phyloP scores from a whole-genome alignment of 2,888 invertebrate species.

The Yponomeuta plumbellus region DNA sequence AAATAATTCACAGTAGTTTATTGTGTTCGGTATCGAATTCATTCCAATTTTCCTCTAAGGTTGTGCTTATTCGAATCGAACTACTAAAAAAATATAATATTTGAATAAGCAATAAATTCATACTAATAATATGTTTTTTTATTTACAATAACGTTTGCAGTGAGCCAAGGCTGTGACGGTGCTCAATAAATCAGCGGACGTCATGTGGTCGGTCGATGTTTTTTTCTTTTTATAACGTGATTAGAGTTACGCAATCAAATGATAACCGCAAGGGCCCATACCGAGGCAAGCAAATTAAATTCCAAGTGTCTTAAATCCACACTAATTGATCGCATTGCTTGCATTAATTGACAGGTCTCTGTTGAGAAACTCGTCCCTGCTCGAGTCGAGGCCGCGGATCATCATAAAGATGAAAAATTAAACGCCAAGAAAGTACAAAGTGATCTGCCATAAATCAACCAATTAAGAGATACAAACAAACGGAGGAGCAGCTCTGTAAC shows the following conservation, averaged over 20 bases:
- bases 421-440: neutral
- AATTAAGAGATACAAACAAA: neutral
- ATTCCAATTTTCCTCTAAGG: neutral
- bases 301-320: slow-evolving; percentile 26
- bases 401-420: slow-evolving; percentile 7
- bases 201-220: slow-evolving; percentile 51
- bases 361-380: slow-evolving; percentile 3
- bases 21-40: neutral
- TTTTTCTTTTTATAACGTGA: slow-evolving; percentile 46
- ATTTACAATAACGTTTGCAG: neutral
- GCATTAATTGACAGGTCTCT: neutral
- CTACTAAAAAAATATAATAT: neutral
- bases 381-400: neutral
- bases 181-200: slow-evolving; percentile 41
- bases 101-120: neutral
- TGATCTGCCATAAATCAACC: slow-evolving; percentile 2
- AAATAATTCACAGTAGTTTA: neutral
- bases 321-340: slow-evolving; percentile 39
- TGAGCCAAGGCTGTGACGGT: slow-evolving; percentile 22
- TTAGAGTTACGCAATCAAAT: slow-evolving; percentile 52
- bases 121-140: neutral
- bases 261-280: slow-evolving; percentile 7
- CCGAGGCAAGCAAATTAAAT: slow-evolving; percentile 27
- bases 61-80: no score
- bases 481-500: neutral